Evolutionary conservation across 2,113 vertebrate genomes (phyloP).

Genomic region (Triplophysa siluroides): DNA sequence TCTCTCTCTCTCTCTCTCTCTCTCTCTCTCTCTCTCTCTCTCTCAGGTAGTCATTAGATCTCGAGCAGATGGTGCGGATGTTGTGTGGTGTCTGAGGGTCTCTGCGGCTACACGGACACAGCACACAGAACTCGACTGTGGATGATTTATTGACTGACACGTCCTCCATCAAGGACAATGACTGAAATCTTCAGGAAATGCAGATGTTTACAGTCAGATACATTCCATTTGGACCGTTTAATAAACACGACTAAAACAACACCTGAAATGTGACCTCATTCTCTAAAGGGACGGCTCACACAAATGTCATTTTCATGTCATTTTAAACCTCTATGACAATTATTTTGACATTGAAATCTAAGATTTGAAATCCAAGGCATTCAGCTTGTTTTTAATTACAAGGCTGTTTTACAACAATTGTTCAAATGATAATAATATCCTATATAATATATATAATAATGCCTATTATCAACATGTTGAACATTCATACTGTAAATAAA

Average conservation of each 20-base stretch:
- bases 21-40: background rate
- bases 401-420: too few species aligned
- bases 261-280: background rate
- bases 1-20: constrained; percentile 4
- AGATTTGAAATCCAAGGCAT: too few species aligned
- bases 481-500: too few species aligned
- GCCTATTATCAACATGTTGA: too few species aligned
- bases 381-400: too few species aligned
- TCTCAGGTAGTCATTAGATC: constrained; percentile 70
- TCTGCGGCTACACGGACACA: constrained; percentile 41
- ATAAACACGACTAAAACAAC: background rate
- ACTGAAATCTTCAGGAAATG: background rate
- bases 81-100: constrained; percentile 67
- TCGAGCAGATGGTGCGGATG: constrained; percentile 70
- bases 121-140: constrained; percentile 11
- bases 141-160: constrained; percentile 16
- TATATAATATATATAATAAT: too few species aligned
- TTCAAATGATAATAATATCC: too few species aligned
- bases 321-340: too few species aligned
- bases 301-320: too few species aligned
- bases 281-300: background rate
- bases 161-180: background rate
- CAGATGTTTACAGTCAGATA: background rate
- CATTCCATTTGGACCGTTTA: background rate
- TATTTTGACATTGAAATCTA: too few species aligned